A percentile compares a stretch with the other conserved stretches of the same genome.
Conservation (phyloP, 92 coral and sea anemone species). For the Phenganax subtilis region DNA sequence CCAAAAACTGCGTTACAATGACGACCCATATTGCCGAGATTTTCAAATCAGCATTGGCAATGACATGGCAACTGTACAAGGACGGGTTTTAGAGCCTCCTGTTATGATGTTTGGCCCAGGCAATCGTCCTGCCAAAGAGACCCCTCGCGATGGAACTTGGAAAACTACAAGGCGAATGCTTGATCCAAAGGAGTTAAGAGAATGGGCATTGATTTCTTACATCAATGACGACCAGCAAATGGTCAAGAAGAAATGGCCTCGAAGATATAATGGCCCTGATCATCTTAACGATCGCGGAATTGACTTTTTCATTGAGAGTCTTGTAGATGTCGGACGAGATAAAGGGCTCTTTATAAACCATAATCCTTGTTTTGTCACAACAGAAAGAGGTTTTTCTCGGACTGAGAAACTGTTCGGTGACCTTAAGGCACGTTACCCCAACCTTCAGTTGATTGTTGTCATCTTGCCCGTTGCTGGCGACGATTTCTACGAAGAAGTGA, state of each 20-base stretch:
- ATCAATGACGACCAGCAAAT: not conserved
- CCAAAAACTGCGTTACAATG: conserved; percentile 1
- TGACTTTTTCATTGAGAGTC: conserved; percentile 7
- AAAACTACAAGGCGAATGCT: conserved; percentile 56
- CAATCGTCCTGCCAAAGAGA: not conserved
- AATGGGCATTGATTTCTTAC: conserved; percentile 33
- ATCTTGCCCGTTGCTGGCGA: conserved; percentile 54
- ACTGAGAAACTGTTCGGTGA: conserved; percentile 44
- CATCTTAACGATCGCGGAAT: conserved; percentile 18
- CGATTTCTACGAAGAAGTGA: conserved; percentile 50
- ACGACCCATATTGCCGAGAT: conserved; percentile 37
- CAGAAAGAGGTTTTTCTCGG: conserved; percentile 12
- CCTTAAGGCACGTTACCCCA: conserved; percentile 7
- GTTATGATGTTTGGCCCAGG: conserved; percentile 54
- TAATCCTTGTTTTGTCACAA: conserved; percentile 11
- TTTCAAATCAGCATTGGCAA: conserved; percentile 66
- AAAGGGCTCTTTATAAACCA: conserved; percentile 12
- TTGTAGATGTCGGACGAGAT: conserved; percentile 13
- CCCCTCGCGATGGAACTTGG: conserved; percentile 80
- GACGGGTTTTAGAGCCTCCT: conserved; percentile 77
- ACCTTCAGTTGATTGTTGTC: conserved; percentile 64
- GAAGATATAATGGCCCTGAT: not conserved
- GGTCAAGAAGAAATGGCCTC: not conserved
- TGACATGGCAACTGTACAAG: conserved; percentile 66
- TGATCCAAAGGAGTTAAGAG: conserved; percentile 24